These are phyloP conservation scores for Agelastica alni DNA, from an alignment of 2,888 invertebrate species.

Conservation along the genomic window DNA sequence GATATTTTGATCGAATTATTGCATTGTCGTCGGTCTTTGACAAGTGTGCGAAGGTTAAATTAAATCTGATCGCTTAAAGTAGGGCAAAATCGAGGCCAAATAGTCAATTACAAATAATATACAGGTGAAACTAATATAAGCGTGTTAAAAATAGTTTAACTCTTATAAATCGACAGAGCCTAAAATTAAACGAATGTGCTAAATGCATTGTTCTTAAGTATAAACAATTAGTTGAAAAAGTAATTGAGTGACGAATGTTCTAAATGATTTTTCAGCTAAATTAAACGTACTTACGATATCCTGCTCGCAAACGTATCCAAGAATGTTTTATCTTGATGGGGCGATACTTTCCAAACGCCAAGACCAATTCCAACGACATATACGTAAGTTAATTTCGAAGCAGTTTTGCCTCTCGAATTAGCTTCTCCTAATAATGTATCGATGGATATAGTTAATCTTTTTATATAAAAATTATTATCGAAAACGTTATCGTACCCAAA, in stretches of 20 bases:
- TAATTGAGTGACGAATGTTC: too few relatives aligned
- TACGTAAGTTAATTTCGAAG: slow-evolving; percentile 62
- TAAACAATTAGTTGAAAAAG: too few relatives aligned
- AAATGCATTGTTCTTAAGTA: not conserved
- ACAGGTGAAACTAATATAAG: too few relatives aligned
- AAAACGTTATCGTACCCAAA: slow-evolving; percentile 38
- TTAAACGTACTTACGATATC: slow-evolving; percentile 45
- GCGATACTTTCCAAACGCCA: slow-evolving; percentile 70
- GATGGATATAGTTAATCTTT: slow-evolving; percentile 61
- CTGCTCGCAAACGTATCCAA: slow-evolving; percentile 67
- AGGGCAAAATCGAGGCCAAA: too few relatives aligned
- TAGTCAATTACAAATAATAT: too few relatives aligned
- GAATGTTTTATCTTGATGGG: slow-evolving; percentile 67
- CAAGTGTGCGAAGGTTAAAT: too few relatives aligned
- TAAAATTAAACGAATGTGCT: not conserved
- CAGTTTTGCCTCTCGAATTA: slow-evolving; percentile 60
- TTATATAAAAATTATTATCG: slow-evolving; percentile 53
- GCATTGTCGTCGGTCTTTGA: too few relatives aligned
- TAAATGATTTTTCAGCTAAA: too few relatives aligned
- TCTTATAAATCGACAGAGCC: not conserved
- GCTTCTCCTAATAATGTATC: slow-evolving; percentile 69
- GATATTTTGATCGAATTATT: too few relatives aligned
- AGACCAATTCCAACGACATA: slow-evolving; percentile 71
- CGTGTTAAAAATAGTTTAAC: too few relatives aligned
- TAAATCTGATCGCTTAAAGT: too few relatives aligned